Base-by-base conservation (phyloP, 2,888 invertebrate genomes). In the Caenorhabditis sp. region DNA sequence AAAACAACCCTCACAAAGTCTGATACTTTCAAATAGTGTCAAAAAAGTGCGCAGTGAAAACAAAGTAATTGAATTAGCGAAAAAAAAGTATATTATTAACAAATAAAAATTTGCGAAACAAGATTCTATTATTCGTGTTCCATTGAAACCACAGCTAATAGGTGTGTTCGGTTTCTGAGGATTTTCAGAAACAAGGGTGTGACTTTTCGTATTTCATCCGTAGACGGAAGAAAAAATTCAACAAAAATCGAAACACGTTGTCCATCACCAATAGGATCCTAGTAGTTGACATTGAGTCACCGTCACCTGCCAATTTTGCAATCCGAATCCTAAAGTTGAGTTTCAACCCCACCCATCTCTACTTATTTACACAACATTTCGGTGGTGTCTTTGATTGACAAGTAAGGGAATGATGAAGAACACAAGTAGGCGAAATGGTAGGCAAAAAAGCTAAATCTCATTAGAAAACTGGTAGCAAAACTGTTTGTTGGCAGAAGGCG, bases 401-500 rank as follows among this genome's bases (percentile, higher is more conserved):
- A 64, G 74, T 56, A 63, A 74, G 63, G 54, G 63, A 38, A 64
- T 54, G 51, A 47, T 26, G 44, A 47, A 28, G 44, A 63, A 63
- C 63, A 41, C 44, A 44, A 44, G 22, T 51, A 54, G 26, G 26
- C 54, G 19, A 44, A 61, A 35, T 22, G 59, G 35, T 41, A 38
- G 61, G n/a, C n/a, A 16, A 26, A 61, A 49, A 73, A 31, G 35
- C 49, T 47, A 76, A 69, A 76, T 76, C 76, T 76, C 69, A 76
- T 76, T 61, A 76, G 76, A 76, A 69, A 69, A 76, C 68, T 76
- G 76, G 75, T 75, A 51, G 24, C 28, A 38, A 66, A 22, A 58
- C 58, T 28, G 75, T 47, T 66, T 66, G 59, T 66, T 58, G 75
- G 75, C 75, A 76, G 49, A 63, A 74, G 26, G 12, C 19, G 54